Conservation (phyloP, 2,797 vertebrate genomes). For the Girardinus metallicus region DNA sequence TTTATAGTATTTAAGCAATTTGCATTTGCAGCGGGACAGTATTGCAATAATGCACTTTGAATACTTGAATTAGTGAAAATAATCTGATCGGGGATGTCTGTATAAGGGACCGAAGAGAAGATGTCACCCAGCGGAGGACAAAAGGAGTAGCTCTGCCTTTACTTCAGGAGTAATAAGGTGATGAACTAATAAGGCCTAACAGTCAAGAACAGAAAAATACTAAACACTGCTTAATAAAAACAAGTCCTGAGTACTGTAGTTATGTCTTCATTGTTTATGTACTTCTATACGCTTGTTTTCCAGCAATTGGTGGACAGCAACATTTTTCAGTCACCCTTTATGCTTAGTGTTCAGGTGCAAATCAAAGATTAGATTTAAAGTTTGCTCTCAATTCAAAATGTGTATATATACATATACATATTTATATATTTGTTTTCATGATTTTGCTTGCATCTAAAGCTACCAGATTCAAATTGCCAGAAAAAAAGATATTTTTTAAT, state of each 20-base stretch:
- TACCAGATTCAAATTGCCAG: background rate
- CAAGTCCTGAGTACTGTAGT: conserved; percentile 55
- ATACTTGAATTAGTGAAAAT: conserved; percentile 92
- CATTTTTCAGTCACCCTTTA: background rate
- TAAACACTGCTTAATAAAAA: conserved; percentile 80
- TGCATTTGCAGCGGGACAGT: conserved; percentile 99
- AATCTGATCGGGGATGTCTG: conserved; percentile 61
- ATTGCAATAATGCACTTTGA: conserved; percentile 99
- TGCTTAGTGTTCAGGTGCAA: background rate
- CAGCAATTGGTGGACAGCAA: background rate
- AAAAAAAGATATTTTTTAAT: background rate
- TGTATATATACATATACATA: background rate
- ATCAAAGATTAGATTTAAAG: background rate
- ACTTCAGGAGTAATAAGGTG: conserved; percentile 63
- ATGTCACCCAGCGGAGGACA: conserved; percentile 42
- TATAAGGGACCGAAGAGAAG: conserved; percentile 63
- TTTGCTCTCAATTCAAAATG: background rate
- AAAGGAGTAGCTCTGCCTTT: conserved; percentile 60
- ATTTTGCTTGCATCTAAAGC: background rate
- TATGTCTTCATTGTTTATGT: conserved; percentile 6
- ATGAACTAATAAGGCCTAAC: conserved; percentile 67
- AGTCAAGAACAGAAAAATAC: conserved; percentile 66
- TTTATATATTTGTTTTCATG: background rate
- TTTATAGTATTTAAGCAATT: conserved; percentile 98
- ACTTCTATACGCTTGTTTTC: background rate